A percentile compares a stretch with the other conserved stretches of the same genome.
Evolutionary conservation across 2,888 invertebrate species (phyloP).

Genomic region (Theodoxus fluviatilis): DNA sequence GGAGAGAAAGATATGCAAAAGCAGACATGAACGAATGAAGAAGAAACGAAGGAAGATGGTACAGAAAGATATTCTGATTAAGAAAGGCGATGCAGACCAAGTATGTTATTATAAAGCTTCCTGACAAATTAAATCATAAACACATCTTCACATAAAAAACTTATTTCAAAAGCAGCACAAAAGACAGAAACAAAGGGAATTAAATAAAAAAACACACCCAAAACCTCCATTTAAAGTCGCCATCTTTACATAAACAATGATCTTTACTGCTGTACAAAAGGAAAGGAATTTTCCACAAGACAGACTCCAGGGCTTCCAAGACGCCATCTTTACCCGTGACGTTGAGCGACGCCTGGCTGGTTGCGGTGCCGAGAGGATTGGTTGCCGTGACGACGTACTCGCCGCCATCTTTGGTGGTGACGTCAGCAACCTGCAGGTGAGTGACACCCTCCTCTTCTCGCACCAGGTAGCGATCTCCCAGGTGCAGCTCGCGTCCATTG

Average conservation of each 20-base stretch:
- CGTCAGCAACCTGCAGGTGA: conserved; percentile 53
- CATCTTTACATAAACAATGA: not conserved
- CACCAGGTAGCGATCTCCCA: conserved; percentile 70
- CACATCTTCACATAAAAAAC: too few relatives aligned
- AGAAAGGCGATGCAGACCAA: too few relatives aligned
- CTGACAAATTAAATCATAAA: too few relatives aligned
- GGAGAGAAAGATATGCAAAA: too few relatives aligned
- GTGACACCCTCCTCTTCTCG: conserved; percentile 49
- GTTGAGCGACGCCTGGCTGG: conserved; percentile 58
- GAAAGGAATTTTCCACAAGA: too few relatives aligned
- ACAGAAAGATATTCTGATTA: too few relatives aligned
- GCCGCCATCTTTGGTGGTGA: conserved; percentile 74
- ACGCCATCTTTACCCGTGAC: conserved; percentile 52
- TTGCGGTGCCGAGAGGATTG: conserved; percentile 76
- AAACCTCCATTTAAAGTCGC: not conserved
- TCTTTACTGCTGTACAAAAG: not conserved
- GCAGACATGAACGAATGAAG: too few relatives aligned
- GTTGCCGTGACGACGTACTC: conserved; percentile 80
- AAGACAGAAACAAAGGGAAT: not conserved
- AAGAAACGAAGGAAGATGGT: too few relatives aligned
- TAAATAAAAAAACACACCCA: not conserved
- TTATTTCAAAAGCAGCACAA: too few relatives aligned
- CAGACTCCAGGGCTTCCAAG: too few relatives aligned
- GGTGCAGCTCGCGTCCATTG: conserved; percentile 70
- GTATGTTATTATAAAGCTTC: too few relatives aligned